Evolutionary conservation across 1,140 invertebrate genomes (phyloP), one percentile per base, ranked within the genome.

Genomic region (Musca vetustissima): DNA sequence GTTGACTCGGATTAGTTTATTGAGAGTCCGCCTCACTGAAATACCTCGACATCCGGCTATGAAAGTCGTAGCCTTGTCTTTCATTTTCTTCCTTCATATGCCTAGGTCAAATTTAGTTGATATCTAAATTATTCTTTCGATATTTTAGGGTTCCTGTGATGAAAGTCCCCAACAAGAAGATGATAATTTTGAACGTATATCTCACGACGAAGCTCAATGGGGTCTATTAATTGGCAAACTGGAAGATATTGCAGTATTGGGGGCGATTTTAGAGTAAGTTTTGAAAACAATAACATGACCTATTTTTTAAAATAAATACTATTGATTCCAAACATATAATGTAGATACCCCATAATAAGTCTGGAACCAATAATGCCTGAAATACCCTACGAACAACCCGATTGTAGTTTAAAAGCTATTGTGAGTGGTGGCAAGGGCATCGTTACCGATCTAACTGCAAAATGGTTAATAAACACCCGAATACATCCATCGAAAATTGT

Each of bases 161-260:
- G 79, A 81, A 49, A 85, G 87, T 25, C 73, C 72, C 2, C 73
- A 73, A 25, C 76, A 77, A 14, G 87, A 88, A 61, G 86, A 88
- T 59, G 85, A 85, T 55, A 88, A 90, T 28, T 96, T 92, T 92
- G 94, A 96, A 83, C 90, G 90, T 68, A 86, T 96, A 19, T 92
- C 92, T 15, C 88, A 91, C 70, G 94, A 97, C 77, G 88, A 90
- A 72, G 91, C 93, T 68, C 88, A 92, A 77, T 97, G 95, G 91
- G 91, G 91, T 21, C 80, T 95, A 28, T 83, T 97, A 9, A 91
- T 94, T 21, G 92, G 91, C 69, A 95, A 96, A 84, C 85, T 97
- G 68, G 95, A 97, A 80, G 94, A 97, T 83, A 87, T 96, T 47
- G 88, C 93, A 6, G 85, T 93, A 61, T 83, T 98, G 6, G 90